Percentiles rank a stretch among this genome's conserved stretches.
Evolutionary conservation across 1,140 invertebrate species (phyloP).

Genomic region (Leucophenga varia): DNA sequence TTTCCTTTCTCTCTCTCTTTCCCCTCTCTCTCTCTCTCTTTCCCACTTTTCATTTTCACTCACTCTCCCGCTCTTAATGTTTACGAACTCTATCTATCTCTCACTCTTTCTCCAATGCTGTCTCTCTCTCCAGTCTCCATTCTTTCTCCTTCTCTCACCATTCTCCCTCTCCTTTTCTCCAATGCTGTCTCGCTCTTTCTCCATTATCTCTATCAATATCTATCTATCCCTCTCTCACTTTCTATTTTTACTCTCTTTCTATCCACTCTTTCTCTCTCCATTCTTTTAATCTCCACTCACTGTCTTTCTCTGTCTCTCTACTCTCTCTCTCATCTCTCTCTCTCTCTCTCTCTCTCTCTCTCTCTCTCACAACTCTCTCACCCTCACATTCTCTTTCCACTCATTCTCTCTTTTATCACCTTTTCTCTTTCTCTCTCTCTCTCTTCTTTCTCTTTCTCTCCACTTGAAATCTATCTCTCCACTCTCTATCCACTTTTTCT

Average conservation of each 20-base stretch:
- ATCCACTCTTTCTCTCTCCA: conserved; percentile 2
- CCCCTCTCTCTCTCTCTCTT: conserved; percentile 2
- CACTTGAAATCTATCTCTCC: conserved; percentile 3
- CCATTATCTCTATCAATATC: neutral
- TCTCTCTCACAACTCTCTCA: neutral
- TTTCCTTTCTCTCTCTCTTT: conserved; percentile 8
- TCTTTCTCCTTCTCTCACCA: conserved; percentile 18
- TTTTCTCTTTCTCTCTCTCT: neutral
- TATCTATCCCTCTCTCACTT: neutral
- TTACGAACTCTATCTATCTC: too few species aligned
- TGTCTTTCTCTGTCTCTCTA: neutral
- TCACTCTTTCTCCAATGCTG: neutral
- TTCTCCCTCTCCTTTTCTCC: neutral
- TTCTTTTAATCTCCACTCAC: neutral
- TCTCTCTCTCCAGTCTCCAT: neutral
- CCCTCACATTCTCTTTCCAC: neutral
- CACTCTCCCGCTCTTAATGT: too few species aligned
- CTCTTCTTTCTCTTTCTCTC: conserved; percentile 1
- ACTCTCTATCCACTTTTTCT: conserved; percentile 7
- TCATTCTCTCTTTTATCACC: too few species aligned
- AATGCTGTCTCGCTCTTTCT: too few species aligned
- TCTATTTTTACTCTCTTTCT: too few species aligned
- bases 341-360: too few species aligned
- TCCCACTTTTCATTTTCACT: neutral
- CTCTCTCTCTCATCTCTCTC: neutral